Evolutionary conservation across 2,113 vertebrate genomes (phyloP), one percentile per base, ranked within the genome.

Genomic region (Girardinichthys multiradiatus): DNA sequence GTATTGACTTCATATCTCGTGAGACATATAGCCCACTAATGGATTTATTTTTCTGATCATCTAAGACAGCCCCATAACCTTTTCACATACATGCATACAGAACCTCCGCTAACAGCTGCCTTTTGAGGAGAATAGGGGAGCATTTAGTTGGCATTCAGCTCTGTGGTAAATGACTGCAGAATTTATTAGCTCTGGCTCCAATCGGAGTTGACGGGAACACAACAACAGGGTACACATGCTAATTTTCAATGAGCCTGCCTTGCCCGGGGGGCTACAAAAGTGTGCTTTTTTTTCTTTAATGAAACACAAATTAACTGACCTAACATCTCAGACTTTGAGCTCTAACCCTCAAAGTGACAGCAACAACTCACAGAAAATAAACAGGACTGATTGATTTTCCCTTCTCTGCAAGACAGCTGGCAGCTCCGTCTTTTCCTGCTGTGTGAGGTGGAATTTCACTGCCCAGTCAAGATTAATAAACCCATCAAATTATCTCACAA

Each of bases 291-390:
- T 4, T 15, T 1, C 26, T 59, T 17, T 29, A 59, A 28, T 29
- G 57, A 19, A 59, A 59, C 57, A 59, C 48, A 54, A 54, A 54
- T 30, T 21, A 63, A 33, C 31, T 35, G 30, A 63, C 61, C 61
- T 31, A 63, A 63, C 30, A 24, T 35, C 24, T n/a, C 48, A 54
- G 48, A 54, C 48, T 35, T 63, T 10, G 17, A 24, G 31, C 19
- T n/a, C 10, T 2, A 17, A 11, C 30, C 33, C 60, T 62, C 60
- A 62, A 11, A 62, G 21, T 24, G 61, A 63, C 61, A 35, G 30
- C 21, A 35, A 35, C 31, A 4, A 37, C 30, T 63, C 24, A 33
- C 19, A 33, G 31, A 63, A 31, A 35, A 63, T 35, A 24, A 35
- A 63, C 19, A 63, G 9, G 11, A n/a, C 8, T 24, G 48, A 54